Evolutionary conservation across 2,113 vertebrate species (phyloP).

Genomic region (Actinemys pallida): DNA sequence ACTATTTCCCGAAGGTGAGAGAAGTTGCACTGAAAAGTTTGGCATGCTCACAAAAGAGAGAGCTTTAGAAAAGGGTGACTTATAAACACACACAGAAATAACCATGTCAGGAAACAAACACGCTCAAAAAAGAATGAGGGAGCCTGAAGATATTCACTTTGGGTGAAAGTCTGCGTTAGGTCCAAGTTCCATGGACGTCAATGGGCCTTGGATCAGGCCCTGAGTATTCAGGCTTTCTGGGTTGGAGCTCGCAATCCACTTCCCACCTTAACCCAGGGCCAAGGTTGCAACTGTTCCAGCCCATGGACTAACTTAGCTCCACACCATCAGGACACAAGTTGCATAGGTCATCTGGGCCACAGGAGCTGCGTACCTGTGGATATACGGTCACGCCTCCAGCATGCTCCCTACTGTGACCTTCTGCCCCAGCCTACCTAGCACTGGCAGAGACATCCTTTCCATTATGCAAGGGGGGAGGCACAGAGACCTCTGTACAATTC

Average conservation of each 20-base stretch:
- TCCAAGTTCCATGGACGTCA: background rate
- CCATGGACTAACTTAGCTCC: background rate
- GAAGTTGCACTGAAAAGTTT: background rate
- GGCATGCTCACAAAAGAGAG: background rate
- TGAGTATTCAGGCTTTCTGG: background rate
- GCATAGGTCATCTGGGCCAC: background rate
- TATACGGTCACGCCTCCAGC: background rate
- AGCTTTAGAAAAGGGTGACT: background rate
- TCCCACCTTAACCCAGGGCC: background rate
- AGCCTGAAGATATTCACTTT: background rate
- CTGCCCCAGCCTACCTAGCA: background rate
- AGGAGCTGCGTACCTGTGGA: background rate
- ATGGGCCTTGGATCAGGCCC: background rate
- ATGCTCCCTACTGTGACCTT: background rate
- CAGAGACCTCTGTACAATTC: background rate
- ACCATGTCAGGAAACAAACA: too few species aligned
- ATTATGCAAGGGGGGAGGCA: background rate
- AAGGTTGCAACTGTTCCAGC: background rate
- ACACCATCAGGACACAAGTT: background rate
- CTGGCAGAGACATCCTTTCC: background rate
- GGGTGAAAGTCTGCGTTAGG: background rate
- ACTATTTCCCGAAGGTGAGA: background rate
- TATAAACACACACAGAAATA: background rate
- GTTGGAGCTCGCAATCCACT: background rate
- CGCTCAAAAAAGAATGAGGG: background rate